Percentiles rank a stretch among this genome's conserved stretches.
Evolutionary conservation across 2,797 vertebrate genomes (phyloP).

Genomic region (Clarias fuscus): DNA sequence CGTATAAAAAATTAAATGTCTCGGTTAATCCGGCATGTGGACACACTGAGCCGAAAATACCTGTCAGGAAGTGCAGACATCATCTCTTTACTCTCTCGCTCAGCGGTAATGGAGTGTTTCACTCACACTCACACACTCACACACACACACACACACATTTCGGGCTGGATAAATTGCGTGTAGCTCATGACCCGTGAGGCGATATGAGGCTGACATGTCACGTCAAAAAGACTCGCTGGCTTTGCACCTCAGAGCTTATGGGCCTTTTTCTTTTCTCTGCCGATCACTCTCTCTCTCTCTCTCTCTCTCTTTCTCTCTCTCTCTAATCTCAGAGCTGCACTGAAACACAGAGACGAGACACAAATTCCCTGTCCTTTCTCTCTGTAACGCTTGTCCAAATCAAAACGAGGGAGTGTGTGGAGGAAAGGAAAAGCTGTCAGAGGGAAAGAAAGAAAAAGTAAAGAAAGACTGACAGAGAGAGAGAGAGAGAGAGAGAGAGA

Average conservation of each 20-base stretch:
- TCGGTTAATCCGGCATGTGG: conserved; percentile 39
- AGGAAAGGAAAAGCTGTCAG: conserved; percentile 49
- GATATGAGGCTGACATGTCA: conserved; percentile 52
- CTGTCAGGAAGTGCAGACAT: conserved; percentile 50
- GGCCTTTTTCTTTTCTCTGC: not conserved
- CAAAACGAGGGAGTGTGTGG: conserved; percentile 23
- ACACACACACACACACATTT: conserved; percentile 47
- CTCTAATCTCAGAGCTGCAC: conserved; percentile 30
- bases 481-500: not conserved
- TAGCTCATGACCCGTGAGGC: conserved; percentile 48
- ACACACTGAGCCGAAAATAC: conserved; percentile 49
- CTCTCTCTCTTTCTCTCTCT: not conserved
- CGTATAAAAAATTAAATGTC: conserved; percentile 39
- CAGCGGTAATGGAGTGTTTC: conserved; percentile 35
- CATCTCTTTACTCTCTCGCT: conserved; percentile 47
- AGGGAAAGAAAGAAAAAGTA: conserved; percentile 16
- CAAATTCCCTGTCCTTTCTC: conserved; percentile 24
- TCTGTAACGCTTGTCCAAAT: conserved; percentile 30
- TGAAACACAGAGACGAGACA: conserved; percentile 45
- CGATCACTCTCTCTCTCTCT: not conserved
- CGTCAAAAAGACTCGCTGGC: conserved; percentile 46
- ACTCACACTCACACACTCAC: conserved; percentile 26
- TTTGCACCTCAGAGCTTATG: conserved; percentile 36
- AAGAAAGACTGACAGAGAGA: conserved; percentile 26
- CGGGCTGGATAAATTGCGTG: conserved; percentile 48